Evolutionary conservation across 2,888 invertebrate genomes (phyloP).

Genomic region (Phaedon cochleariae): DNA sequence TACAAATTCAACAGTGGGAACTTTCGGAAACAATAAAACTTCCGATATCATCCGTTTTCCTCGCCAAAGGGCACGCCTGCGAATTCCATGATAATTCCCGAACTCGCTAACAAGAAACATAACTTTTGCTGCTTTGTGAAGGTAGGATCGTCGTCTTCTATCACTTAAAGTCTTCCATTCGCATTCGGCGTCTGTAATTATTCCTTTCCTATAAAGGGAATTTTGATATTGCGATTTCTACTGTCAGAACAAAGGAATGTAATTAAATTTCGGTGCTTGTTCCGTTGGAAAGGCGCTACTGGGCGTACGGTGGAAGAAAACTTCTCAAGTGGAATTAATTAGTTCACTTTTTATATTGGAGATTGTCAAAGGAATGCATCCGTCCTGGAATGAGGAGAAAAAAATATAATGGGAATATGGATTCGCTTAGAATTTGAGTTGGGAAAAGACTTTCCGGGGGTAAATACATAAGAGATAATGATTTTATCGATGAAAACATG

Average conservation of each 20-base stretch:
- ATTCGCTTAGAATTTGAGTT: too few relatives aligned
- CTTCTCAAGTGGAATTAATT: not conserved
- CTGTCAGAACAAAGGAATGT: conserved; percentile 2
- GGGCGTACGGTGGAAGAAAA: not conserved
- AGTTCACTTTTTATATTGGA: not conserved
- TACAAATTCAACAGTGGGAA: not conserved
- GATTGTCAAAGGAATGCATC: not conserved
- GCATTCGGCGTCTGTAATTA: not conserved
- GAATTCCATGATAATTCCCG: not conserved
- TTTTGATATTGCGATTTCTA: conserved; percentile 1
- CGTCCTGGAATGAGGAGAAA: not conserved
- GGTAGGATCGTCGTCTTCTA: not conserved
- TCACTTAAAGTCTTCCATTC: conserved; percentile 1
- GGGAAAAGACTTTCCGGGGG: too few relatives aligned
- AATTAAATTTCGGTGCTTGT: not conserved
- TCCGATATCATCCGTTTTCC: not conserved
- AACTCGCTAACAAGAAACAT: not conserved
- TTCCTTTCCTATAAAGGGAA: conserved; percentile 2
- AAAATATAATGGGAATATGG: too few relatives aligned
- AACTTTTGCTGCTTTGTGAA: not conserved
- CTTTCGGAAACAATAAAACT: not conserved
- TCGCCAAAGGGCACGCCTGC: not conserved
- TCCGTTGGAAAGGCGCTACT: not conserved
- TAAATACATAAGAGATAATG: too few relatives aligned
- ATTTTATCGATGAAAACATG: too few relatives aligned